Percentiles rank a stretch among this genome's conserved stretches.
Conservation (phyloP, 2,113 vertebrate genomes). For the Centrocercus urophasianus region DNA sequence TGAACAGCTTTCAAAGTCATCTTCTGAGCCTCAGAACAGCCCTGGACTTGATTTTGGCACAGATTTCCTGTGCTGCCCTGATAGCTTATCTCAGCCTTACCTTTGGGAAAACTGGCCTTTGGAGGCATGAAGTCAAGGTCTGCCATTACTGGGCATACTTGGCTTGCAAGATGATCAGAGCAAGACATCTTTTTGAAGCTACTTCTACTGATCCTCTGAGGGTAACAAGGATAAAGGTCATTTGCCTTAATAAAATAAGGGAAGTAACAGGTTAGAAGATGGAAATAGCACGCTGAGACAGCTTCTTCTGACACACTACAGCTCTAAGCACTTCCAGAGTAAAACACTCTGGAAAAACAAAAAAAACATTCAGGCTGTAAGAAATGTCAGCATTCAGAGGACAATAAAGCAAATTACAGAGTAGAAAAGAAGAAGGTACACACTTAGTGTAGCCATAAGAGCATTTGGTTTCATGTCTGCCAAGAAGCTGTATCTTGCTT, state of each 20-base stretch:
- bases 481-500: background rate
- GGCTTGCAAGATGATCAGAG: background rate
- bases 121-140: background rate
- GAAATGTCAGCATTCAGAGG: background rate
- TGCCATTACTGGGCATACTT: background rate
- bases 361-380: background rate
- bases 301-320: background rate
- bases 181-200: background rate
- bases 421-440: background rate
- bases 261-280: background rate
- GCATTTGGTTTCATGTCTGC: background rate
- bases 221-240: background rate
- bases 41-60: background rate
- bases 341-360: too few relatives aligned
- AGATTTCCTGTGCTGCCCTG: background rate
- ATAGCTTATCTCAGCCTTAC: background rate
- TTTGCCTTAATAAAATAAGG: background rate
- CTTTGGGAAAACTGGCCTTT: background rate
- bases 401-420: background rate
- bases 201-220: background rate
- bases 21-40: background rate
- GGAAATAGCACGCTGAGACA: background rate
- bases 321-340: background rate
- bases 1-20: background rate
- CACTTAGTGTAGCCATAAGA: background rate